Evolutionary conservation across 2,888 invertebrate species (phyloP).

Genomic region (Diarsia mendica): DNA sequence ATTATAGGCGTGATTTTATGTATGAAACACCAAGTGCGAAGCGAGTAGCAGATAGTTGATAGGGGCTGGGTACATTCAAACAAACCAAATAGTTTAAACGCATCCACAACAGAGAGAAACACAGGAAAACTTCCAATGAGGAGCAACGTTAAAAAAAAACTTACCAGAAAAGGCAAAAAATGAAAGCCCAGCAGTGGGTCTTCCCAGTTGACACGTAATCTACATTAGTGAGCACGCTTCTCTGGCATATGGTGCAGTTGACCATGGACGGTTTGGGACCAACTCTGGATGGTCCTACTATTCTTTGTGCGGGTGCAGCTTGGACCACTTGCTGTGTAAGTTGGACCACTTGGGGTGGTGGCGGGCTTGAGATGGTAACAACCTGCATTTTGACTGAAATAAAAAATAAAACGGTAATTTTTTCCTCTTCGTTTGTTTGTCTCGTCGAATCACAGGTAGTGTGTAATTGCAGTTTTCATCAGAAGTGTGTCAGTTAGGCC

Average conservation of each 20-base stretch:
- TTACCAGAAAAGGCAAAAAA: not conserved
- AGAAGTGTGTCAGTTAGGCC: no score
- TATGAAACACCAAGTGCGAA: no score
- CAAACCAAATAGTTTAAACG: no score
- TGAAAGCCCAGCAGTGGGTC: not conserved
- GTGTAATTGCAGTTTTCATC: no score
- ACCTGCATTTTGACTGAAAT: not conserved
- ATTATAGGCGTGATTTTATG: no score
- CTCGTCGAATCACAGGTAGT: not conserved
- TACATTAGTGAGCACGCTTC: conserved; percentile 5
- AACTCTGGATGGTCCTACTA: not conserved
- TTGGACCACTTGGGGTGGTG: not conserved
- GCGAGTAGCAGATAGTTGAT: no score
- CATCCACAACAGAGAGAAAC: no score
- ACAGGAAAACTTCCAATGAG: no score
- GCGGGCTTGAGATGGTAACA: not conserved
- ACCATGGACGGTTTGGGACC: not conserved
- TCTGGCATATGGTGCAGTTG: not conserved
- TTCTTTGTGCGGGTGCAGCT: no score
- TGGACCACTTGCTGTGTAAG: not conserved
- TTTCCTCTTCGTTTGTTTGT: not conserved
- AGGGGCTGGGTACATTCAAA: no score
- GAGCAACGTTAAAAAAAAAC: no score
- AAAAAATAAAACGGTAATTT: not conserved
- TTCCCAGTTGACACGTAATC: not conserved